Evolutionary conservation across 2,797 vertebrate species (phyloP), one percentile per base, ranked within the genome.

Genomic region (Gymnodraco acuticeps): DNA sequence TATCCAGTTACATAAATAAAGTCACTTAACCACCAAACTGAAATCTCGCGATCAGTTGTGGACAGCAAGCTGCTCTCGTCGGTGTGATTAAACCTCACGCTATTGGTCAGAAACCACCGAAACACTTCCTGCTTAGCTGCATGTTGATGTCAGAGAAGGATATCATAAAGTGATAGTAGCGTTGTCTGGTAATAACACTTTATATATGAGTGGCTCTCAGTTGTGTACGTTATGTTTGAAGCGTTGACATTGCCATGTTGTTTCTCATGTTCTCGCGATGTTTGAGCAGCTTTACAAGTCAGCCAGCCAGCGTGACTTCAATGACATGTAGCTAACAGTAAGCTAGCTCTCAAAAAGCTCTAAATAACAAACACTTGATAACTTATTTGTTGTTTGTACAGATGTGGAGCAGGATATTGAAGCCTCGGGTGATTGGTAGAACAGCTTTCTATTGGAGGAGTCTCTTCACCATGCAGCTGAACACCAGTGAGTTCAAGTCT

Each of bases 401-500:
- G 86, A 96, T 96, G 95, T 96, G 91, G 94, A 83, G 89, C 60
- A 86, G 88, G 75, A n/a, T 92, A 41, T 31, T 92, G 31, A 75
- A 66, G 23, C 61, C 85, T 41, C 23, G 65, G 31, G 59, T 91
- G 66, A 72, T 85, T 52, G 41, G 52, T 19, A 83, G 74, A 73
- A 2, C 86, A 52, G n/a, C 70, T 78, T 20, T 86, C 1, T 82
- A 33, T 70, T 82, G 84, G 87, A 95, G 93, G 86, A 88, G 75
- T 83, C 78, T 96, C 0, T 89, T 85, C 74, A 94, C 95, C 2
- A 98, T 99, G 98, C 95, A 93, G 91, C 79, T 98, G 72, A 95
- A 97, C 85, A 95, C 95, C 10, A 93, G 95, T 0, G 95, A 98
- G 81, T 98, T 99, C 75, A 92, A 96, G 90, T 95, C 94, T 11